A percentile compares a stretch with the other conserved stretches of the same genome.
phyloP scores from a whole-genome alignment of 2,113 vertebrate genomes.

The Vombatus ursinus region DNA sequence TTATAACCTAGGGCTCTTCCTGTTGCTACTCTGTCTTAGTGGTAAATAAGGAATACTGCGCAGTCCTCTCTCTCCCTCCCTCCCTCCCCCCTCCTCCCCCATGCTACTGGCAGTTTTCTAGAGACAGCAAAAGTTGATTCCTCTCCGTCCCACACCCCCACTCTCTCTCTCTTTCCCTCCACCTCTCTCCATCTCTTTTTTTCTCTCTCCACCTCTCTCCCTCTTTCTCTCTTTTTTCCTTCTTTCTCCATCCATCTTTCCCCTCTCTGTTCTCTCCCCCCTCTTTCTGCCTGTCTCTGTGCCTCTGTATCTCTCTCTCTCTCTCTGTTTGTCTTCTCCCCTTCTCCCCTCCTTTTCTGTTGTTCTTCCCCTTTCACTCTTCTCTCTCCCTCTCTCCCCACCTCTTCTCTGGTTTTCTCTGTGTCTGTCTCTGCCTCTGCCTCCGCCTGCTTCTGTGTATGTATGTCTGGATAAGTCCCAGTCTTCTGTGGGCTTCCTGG shows the following conservation, averaged over 20 bases:
- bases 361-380: too few relatives aligned
- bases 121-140: neutral
- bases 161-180: neutral
- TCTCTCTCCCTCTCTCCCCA: too few relatives aligned
- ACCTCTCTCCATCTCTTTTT: too few relatives aligned
- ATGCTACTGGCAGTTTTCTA: neutral
- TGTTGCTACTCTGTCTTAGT: neutral
- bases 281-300: too few relatives aligned
- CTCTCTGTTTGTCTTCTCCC: too few relatives aligned
- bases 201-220: too few relatives aligned
- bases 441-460: neutral
- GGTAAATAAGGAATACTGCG: neutral
- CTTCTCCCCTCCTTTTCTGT: too few relatives aligned
- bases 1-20: neutral
- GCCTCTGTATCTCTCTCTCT: too few relatives aligned
- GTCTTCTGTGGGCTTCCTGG: neutral
- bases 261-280: too few relatives aligned
- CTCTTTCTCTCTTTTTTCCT: too few relatives aligned
- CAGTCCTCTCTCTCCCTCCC: neutral
- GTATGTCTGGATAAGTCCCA: neutral
- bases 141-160: neutral
- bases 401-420: neutral
- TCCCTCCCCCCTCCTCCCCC: rapidly evolving
- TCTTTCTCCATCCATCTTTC: too few relatives aligned
- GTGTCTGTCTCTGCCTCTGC: neutral